Evolutionary conservation across 1,140 invertebrate species (phyloP), one percentile per base, ranked within the genome.

Genomic region (Lepidurus couesii): DNA sequence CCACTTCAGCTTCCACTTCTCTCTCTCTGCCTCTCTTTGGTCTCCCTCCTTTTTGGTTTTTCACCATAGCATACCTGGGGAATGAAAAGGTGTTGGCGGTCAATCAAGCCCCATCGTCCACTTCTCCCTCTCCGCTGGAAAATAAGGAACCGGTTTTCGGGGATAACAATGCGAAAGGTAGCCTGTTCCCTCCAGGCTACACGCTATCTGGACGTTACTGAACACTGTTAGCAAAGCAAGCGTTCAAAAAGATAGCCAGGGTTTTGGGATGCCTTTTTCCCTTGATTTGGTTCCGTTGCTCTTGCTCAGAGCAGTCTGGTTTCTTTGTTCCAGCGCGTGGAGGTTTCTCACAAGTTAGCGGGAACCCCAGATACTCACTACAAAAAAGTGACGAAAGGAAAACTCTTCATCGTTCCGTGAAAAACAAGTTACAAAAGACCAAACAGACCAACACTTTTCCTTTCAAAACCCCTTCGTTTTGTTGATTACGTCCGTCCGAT

Each of bases 1-100:
- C 44, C 65, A 53, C 76, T 34, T 16, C 45, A 47, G 44, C 21
- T 53, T 47, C 75, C 75, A 26, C n/a, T 47, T 21, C 74, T 75
- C 74, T 26, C 74, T 75, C 75, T 43, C 26, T 75, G n/a, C 13
- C 34, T 75, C 75, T 75, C 44, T 21, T 75, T 47, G 65, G n/a
- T 26, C 65, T 77, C 44, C 44, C 26, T 65, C 42, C 44, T 7
- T 34, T 13, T 34, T 53, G 10, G 10, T 21, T 77, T 42, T 16
- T 77, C 44, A 42, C 45, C 42, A 43, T 77, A 44, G 45, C 76
- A 77, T 53, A 53, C 44, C 24, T 45, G 34, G 21, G 75, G 45
- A 65, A 77, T 77, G 76, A 77, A 77, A 77, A 65, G 53, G 53
- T 65, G 53, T 65, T 65, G 53, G 53, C 53, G 53, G 53, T 65